A percentile compares a stretch with the other conserved stretches of the same genome.
Evolutionary conservation across 2,797 vertebrate genomes (phyloP).

Genomic region (Leptatherina wallacei): DNA sequence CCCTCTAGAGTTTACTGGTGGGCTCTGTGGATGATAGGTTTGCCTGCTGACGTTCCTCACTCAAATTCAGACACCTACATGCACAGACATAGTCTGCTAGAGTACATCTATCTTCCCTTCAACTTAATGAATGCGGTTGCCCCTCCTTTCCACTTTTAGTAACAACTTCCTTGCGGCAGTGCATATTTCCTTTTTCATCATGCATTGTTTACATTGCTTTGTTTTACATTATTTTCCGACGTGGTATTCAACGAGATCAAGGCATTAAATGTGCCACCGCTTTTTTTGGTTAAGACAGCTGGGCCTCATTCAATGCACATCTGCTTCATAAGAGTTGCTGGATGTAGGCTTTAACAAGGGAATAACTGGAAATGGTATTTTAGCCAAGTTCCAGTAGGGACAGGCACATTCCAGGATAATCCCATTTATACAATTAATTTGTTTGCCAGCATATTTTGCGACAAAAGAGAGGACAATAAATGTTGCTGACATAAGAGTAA

Average conservation of each 20-base stretch:
- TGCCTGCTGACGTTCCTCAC: constrained; percentile 26
- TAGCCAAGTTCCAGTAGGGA: constrained; percentile 30
- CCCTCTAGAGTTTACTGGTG: constrained; percentile 70
- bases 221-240: constrained; percentile 28
- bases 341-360: constrained; percentile 32
- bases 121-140: constrained; percentile 13
- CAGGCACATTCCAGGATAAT: constrained; percentile 41
- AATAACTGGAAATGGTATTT: constrained; percentile 35
- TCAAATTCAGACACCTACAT: constrained; percentile 5
- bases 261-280: constrained; percentile 14
- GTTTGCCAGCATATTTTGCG: constrained; percentile 25
- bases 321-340: constrained; percentile 24
- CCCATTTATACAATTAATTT: constrained; percentile 56
- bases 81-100: constrained; percentile 15
- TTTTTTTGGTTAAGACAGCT: constrained; percentile 25
- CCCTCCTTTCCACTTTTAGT: constrained; percentile 12
- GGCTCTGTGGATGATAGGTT: constrained; percentile 63
- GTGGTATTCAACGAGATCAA: constrained; percentile 35
- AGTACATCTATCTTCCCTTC: constrained; percentile 26
- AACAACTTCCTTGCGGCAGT: constrained; percentile 28
- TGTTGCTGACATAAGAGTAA: constrained; percentile 68
- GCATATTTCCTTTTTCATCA: constrained; percentile 11
- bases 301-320: constrained; percentile 17
- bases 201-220: constrained; percentile 41
- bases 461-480: constrained; percentile 47